Conservation (phyloP, 2,888 invertebrate genomes). For the Aelia acuminata region DNA sequence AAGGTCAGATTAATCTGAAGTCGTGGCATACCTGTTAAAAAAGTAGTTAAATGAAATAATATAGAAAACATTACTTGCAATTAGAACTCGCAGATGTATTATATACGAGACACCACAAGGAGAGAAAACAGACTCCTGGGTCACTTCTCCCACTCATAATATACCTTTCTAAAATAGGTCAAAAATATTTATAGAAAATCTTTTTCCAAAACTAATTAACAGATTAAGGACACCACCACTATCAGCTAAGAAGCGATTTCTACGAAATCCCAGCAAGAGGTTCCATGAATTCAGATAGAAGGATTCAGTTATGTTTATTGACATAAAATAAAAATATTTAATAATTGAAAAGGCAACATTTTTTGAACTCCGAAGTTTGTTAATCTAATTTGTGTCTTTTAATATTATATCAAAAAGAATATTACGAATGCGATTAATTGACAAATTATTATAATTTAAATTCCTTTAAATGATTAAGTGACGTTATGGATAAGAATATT, state of each 20-base stretch:
- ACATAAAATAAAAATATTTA: too few species aligned
- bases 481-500: too few species aligned
- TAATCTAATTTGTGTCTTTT: too few species aligned
- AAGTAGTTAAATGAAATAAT: neutral
- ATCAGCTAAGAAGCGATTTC: neutral
- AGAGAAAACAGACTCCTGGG: neutral
- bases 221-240: neutral
- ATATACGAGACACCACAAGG: neutral
- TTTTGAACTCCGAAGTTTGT: too few species aligned
- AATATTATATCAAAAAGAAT: too few species aligned
- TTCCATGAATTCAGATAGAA: too few species aligned
- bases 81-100: neutral
- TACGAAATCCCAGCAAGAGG: neutral
- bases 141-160: neutral
- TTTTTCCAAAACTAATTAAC: neutral
- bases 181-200: neutral
- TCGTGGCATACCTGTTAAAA: neutral
- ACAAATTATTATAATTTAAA: too few species aligned
- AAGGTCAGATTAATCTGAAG: too few species aligned
- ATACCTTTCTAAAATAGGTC: neutral
- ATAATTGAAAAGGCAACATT: too few species aligned
- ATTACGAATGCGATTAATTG: too few species aligned
- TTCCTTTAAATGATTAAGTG: too few species aligned
- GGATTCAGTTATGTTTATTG: too few species aligned
- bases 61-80: neutral